A percentile compares a stretch with the other conserved stretches of the same genome.
Evolutionary conservation across 35 echinoderm and acorn worm genomes (phyloP).

Genomic region (Ophioderma brevispina): DNA sequence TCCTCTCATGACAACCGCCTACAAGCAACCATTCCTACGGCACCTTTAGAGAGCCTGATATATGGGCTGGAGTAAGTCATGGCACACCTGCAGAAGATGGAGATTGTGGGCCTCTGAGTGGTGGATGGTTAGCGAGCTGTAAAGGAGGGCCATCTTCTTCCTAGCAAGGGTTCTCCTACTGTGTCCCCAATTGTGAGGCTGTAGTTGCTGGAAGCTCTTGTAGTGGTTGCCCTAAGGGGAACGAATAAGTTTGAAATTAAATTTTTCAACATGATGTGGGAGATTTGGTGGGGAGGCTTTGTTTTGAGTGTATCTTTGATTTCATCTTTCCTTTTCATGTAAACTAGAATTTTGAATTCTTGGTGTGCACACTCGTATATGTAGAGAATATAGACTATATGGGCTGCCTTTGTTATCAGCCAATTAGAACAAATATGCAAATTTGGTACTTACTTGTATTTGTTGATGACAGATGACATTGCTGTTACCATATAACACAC

Average conservation of each 20-base stretch:
- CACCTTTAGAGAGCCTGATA: not conserved
- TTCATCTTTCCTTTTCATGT: too few species aligned
- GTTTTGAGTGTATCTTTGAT: too few species aligned
- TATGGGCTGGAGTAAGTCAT: not conserved
- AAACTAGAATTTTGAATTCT: too few species aligned
- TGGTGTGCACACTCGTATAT: too few species aligned
- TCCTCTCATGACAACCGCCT: not conserved
- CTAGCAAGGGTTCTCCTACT: not conserved
- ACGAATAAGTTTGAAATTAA: not conserved
- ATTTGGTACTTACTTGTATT: too few species aligned
- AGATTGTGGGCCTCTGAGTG: not conserved
- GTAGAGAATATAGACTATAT: too few species aligned
- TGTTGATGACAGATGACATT: too few species aligned
- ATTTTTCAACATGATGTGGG: too few species aligned
- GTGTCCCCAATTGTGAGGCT: not conserved
- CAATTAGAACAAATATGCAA: too few species aligned
- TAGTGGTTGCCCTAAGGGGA: not conserved
- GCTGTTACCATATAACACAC: too few species aligned
- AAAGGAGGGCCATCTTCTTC: not conserved
- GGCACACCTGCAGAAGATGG: not conserved
- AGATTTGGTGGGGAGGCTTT: too few species aligned
- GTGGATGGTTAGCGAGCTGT: not conserved
- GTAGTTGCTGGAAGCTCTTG: not conserved
- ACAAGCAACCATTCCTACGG: not conserved
- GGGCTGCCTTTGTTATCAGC: too few species aligned